Percentiles rank a stretch among this genome's conserved stretches.
Conservation (phyloP, 2,797 vertebrate species). For the Sorex maritimensis region DNA sequence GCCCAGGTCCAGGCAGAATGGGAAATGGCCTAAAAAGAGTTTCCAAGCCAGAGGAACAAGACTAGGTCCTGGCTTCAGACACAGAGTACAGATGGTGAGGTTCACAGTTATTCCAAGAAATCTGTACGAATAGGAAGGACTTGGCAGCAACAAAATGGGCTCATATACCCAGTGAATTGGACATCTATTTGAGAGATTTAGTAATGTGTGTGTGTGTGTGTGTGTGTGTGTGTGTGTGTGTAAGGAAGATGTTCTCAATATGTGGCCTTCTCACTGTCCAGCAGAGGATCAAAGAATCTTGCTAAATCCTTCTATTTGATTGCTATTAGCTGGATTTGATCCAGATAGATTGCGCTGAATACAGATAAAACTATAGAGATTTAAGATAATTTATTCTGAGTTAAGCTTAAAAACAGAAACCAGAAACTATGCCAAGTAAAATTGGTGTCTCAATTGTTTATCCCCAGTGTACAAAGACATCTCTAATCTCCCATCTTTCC, state of each 20-base stretch:
- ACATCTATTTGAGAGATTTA: not conserved
- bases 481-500: not conserved
- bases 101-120: not conserved
- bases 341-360: not conserved
- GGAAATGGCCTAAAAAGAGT: not conserved
- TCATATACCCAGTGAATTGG: not conserved
- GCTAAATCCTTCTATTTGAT: not conserved
- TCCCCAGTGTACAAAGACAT: not conserved
- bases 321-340: not conserved
- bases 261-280: not conserved
- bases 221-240: not conserved
- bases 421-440: not conserved
- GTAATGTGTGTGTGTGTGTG: not conserved
- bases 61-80: not conserved
- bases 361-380: not conserved
- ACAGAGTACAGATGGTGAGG: not conserved
- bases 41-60: not conserved
- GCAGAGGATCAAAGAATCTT: not conserved
- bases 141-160: not conserved
- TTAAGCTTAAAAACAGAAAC: slow-evolving; percentile 58
- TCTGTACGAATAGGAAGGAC: not conserved
- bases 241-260: not conserved
- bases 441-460: not conserved
- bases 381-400: slow-evolving; percentile 32
- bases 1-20: not conserved